Evolutionary conservation across 2,888 invertebrate species (phyloP), one percentile per base, ranked within the genome.

Genomic region (Dendrolimus pini): DNA sequence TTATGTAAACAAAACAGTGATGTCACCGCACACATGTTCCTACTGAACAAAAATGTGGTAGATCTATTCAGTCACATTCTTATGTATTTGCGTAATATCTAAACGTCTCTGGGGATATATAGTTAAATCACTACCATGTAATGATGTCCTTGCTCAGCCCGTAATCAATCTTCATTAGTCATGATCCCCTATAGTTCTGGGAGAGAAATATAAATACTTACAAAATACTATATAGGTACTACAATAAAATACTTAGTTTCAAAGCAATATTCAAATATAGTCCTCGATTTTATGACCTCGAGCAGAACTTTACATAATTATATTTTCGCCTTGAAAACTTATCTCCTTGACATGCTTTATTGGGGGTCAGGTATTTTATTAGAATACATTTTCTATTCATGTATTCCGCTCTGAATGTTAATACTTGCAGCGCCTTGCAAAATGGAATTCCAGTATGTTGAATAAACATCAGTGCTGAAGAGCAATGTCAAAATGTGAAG

Each of bases 1-100:
- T 60, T 59, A 54, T 61, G 60, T 65, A 64, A 57, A 63, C 63
- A 66, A 60, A 62, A 59, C 56, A 62, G 63, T 74, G 74, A 74
- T 70, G 66, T 73, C 74, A 74, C 60, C 61, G 53, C 59, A 61
- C 67, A 68, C 62, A 68, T 66, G 66, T 62, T 62, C 6, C 59
- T 60, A 61, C 61, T 9, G 55, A 59, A 54, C 62, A 64, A 65
- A 58, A 62, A 62, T 61, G 61, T 61, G 57, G 30, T 52, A 47
- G 60, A 54, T 59, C 55, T 59, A 57, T 64, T 62, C 62, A 63
- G 56, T 41, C 58, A 63, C 58, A 59, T 59, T 55, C 59, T 57
- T 57, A 12, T 54, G 14, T 53, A 55, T 57, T 59, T 59, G 55
- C 59, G 59, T 59, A 59, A 57, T 18, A 41, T 41, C 41, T 47